Conservation (phyloP, 2,797 vertebrate genomes). For the Carcharodon carcharias region DNA sequence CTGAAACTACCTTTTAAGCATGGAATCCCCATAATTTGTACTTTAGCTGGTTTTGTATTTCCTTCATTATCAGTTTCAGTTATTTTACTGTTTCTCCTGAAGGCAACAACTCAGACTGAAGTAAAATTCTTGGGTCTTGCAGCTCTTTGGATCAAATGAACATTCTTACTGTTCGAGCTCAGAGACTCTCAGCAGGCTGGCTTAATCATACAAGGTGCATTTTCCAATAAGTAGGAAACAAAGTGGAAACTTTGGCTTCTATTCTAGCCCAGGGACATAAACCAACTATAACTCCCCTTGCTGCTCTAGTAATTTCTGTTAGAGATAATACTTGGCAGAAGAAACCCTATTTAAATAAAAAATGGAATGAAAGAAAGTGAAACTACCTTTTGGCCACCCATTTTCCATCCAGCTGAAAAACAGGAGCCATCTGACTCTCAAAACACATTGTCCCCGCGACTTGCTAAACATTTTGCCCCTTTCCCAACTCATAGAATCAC, state of each 20-base stretch:
- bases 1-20: not conserved
- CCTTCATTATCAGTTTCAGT: not conserved
- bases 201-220: not conserved
- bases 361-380: not conserved
- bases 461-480: not conserved
- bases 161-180: not conserved
- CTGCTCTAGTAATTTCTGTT: not conserved
- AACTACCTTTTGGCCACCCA: not conserved
- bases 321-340: not conserved
- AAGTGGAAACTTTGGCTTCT: not conserved
- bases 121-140: not conserved
- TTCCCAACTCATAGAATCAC: not conserved
- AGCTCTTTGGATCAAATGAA: not conserved
- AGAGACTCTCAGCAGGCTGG: not conserved
- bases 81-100: not conserved
- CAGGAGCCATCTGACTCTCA: not conserved
- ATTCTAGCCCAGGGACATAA: too few relatives aligned
- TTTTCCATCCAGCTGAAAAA: not conserved
- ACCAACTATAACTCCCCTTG: not conserved
- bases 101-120: not conserved
- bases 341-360: not conserved
- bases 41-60: not conserved
- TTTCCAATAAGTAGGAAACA: not conserved
- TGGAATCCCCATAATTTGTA: not conserved
- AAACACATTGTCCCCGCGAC: not conserved